These are phyloP conservation scores for Tinea semifulvella DNA, from an alignment of 2,888 invertebrate species.

Conservation along the genomic window DNA sequence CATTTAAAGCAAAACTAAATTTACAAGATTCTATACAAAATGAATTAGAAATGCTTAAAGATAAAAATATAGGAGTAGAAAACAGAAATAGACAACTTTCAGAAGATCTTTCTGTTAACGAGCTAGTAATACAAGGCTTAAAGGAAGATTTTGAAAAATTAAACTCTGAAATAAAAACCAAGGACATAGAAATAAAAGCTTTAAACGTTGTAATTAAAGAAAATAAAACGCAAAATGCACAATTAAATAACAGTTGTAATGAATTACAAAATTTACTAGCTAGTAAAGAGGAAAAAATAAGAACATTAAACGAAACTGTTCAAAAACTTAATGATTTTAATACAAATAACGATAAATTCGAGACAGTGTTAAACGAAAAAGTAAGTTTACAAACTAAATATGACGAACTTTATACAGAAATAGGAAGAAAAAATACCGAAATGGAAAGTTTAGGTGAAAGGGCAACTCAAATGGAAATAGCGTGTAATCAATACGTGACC, in stretches of 20 bases:
- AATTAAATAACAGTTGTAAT: constrained; percentile 28
- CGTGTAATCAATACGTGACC: constrained; percentile 26
- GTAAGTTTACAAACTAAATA: constrained; percentile 37
- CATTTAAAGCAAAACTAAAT: constrained; percentile 30
- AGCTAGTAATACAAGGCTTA: constrained; percentile 24
- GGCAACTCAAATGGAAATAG: constrained; percentile 30
- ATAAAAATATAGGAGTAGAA: constrained; percentile 34
- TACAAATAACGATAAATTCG: constrained; percentile 32
- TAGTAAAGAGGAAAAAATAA: constrained; percentile 39
- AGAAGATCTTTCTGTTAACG: constrained; percentile 23
- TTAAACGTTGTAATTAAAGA: constrained; percentile 17
- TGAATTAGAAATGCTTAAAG: constrained; percentile 22
- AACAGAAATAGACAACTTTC: constrained; percentile 37
- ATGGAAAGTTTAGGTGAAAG: constrained; percentile 30
- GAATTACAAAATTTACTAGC: constrained; percentile 32
- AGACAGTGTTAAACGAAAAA: constrained; percentile 33
- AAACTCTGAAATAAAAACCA: constrained; percentile 43
- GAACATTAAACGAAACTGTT: constrained; percentile 26
- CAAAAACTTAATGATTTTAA: constrained; percentile 28
- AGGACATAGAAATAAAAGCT: too few species aligned
- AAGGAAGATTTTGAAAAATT: constrained; percentile 43
- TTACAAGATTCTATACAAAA: constrained; percentile 24
- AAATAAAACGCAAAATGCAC: constrained; percentile 28
- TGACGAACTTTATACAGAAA: constrained; percentile 31
- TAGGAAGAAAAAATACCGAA: constrained; percentile 28